Percentiles rank a stretch among this genome's conserved stretches.
phyloP scores from a whole-genome alignment of 92 coral and sea anemone genomes.

The Epizoanthus fatuus region DNA sequence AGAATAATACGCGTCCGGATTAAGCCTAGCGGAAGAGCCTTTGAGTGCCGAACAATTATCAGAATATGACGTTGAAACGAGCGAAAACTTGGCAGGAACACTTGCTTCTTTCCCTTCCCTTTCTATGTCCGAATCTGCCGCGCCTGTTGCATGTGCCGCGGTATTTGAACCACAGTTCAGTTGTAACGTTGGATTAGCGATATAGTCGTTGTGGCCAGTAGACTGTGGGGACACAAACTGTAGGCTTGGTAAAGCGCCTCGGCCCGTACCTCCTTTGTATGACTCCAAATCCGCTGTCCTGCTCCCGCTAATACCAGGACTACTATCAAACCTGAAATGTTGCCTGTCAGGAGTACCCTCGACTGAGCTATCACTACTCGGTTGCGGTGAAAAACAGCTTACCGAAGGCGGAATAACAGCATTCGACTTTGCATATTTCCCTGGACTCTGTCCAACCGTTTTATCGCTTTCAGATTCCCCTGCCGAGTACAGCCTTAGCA shows the following conservation, averaged over 20 bases:
- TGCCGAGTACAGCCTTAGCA: slow-evolving; percentile 83
- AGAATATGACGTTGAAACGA: background rate
- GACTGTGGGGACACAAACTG: slow-evolving; percentile 6
- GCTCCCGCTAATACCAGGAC: background rate
- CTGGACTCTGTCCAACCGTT: background rate
- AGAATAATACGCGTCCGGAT: background rate
- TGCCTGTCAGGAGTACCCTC: background rate
- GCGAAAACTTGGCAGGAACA: background rate
- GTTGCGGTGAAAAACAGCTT: background rate
- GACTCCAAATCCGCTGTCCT: background rate
- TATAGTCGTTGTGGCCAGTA: background rate
- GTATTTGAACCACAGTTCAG: background rate
- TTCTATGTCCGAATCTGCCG: background rate
- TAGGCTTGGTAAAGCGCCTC: slow-evolving; percentile 1
- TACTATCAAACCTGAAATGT: background rate
- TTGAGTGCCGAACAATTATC: background rate
- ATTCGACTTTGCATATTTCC: background rate
- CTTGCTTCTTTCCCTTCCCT: background rate
- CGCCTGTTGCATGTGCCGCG: background rate
- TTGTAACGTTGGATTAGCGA: background rate
- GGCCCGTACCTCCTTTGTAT: background rate
- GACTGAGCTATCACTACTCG: background rate
- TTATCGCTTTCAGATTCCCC: slow-evolving; percentile 22
- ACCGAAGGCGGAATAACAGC: background rate
- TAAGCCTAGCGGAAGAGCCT: background rate